Conservation (phyloP, 2,113 vertebrate genomes). For the Gopherus flavomarginatus region DNA sequence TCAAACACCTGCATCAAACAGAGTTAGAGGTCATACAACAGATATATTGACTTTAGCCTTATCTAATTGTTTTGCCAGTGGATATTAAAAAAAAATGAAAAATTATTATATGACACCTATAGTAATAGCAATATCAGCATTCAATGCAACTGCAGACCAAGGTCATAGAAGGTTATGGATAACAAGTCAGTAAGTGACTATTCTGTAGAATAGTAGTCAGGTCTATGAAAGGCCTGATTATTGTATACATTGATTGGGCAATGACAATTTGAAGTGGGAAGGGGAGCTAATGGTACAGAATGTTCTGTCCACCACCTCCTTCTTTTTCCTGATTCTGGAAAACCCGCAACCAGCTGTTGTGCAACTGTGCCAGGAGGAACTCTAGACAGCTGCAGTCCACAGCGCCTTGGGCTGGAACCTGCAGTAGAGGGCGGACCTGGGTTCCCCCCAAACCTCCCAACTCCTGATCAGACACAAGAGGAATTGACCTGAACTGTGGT, state of each 20-base stretch:
- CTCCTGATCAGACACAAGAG: too few species aligned
- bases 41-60: not conserved
- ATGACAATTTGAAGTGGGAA: not conserved
- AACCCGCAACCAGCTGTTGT: not conserved
- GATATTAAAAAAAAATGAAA: not conserved
- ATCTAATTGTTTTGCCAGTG: not conserved
- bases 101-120: not conserved
- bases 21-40: not conserved
- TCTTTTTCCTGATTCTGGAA: not conserved
- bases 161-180: not conserved
- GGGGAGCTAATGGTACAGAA: not conserved
- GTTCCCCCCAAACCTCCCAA: too few species aligned
- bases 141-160: not conserved
- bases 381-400: too few species aligned
- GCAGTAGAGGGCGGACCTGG: too few species aligned
- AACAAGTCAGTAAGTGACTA: not conserved
- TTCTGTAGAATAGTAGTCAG: not conserved
- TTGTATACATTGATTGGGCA: not conserved
- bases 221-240: not conserved
- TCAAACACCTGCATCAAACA: not conserved
- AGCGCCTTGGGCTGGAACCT: too few species aligned
- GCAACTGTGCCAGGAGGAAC: too few species aligned
- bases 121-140: not conserved
- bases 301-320: not conserved
- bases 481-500: too few species aligned